Conservation (phyloP, 1,140 invertebrate genomes). For the Pomacea maculata region DNA sequence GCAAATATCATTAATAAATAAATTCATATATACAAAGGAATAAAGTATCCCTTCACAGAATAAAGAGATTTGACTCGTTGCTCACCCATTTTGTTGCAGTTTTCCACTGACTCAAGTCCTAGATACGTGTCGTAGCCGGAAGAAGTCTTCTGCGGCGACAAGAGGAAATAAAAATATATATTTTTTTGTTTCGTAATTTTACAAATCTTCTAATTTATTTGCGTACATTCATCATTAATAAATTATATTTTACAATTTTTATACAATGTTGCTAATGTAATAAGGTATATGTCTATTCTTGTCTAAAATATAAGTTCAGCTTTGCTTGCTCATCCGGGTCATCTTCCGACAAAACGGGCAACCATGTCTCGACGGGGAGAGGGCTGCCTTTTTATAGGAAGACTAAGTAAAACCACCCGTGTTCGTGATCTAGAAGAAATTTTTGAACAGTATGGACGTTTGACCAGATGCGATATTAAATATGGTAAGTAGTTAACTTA, state of each 20-base stretch:
- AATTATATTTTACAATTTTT: not conserved
- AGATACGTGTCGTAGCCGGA: no score
- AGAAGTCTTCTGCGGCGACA: not conserved
- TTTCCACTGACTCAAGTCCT: no score
- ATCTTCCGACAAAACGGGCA: not conserved
- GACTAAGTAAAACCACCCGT: conserved; percentile 54
- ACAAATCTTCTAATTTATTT: not conserved
- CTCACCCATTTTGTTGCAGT: no score
- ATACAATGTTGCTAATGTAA: not conserved
- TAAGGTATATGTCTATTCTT: not conserved
- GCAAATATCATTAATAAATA: no score
- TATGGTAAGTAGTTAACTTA: conserved; percentile 51
- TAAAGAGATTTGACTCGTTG: no score
- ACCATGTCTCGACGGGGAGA: conserved; percentile 34
- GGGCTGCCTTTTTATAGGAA: conserved; percentile 54
- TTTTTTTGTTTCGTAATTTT: not conserved
- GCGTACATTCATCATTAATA: not conserved
- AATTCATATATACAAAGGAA: no score
- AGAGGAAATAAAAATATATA: not conserved
- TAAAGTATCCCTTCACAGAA: no score
- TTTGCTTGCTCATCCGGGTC: not conserved
- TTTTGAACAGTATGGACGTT: conserved; percentile 64
- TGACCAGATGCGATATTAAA: conserved; percentile 65
- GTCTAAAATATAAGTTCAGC: not conserved
- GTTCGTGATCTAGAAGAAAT: conserved; percentile 77